phyloP scores from a whole-genome alignment of 2,888 invertebrate species.

The Melinaea menophilus region DNA sequence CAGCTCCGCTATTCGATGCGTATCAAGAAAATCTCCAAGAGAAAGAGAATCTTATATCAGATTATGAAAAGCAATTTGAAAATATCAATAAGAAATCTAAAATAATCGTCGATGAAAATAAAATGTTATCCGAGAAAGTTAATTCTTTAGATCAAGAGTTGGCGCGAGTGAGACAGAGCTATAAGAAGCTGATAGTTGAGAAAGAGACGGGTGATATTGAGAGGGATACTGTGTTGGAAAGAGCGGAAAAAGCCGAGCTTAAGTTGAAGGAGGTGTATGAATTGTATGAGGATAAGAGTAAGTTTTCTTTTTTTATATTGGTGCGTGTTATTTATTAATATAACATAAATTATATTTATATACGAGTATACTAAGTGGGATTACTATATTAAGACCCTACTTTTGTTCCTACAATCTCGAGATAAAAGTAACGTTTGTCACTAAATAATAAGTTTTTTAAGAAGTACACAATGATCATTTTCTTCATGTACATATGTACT shows the following conservation, averaged over 20 bases:
- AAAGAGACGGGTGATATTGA: conserved; percentile 69
- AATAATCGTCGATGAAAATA: conserved; percentile 84
- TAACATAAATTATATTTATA: background rate
- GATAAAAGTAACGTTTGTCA: no score
- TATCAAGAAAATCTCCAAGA: conserved; percentile 88
- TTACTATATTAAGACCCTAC: no score
- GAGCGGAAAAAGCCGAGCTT: conserved; percentile 83
- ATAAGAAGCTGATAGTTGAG: conserved; percentile 63
- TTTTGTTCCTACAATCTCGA: no score
- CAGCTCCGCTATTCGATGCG: conserved; percentile 84
- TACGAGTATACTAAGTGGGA: no score
- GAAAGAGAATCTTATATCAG: conserved; percentile 83
- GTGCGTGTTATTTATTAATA: background rate
- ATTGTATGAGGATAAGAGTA: conserved; percentile 85
- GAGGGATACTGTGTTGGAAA: conserved; percentile 75
- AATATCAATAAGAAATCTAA: conserved; percentile 84
- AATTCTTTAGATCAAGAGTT: conserved; percentile 54
- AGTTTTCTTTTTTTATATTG: conserved; percentile 39
- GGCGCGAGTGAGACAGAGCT: conserved; percentile 57
- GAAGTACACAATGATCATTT: no score
- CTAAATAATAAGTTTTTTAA: no score
- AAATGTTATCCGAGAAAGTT: conserved; percentile 71
- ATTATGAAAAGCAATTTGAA: conserved; percentile 84
- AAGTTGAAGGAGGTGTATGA: conserved; percentile 86
- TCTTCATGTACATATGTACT: no score